Evolutionary conservation across 2,113 vertebrate species (phyloP).

Genomic region (Cygnus buccinator): DNA sequence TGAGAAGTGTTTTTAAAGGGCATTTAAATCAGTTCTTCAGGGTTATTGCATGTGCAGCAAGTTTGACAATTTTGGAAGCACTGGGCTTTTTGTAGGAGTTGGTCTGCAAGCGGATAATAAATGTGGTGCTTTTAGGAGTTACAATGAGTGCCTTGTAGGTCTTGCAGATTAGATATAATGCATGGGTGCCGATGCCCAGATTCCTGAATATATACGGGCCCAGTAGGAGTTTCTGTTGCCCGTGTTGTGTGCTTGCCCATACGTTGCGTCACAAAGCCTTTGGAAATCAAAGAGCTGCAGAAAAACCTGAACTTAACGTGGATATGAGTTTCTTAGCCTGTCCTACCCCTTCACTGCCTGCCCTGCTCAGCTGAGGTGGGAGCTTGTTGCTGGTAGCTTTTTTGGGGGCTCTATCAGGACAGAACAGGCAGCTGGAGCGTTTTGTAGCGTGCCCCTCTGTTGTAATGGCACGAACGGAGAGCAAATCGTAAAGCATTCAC

Average conservation of each 20-base stretch:
- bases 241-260: rapidly evolving
- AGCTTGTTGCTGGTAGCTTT: background rate
- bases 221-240: background rate
- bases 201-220: background rate
- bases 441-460: background rate
- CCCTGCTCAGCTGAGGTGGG: background rate
- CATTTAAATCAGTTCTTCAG: background rate
- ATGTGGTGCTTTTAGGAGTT: background rate
- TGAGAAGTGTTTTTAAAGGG: background rate
- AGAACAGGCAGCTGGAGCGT: background rate
- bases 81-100: background rate
- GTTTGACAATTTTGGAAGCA: background rate
- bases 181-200: background rate
- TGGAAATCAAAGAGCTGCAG: background rate
- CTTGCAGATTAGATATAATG: background rate
- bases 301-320: background rate
- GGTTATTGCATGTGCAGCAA: background rate
- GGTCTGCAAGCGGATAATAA: background rate
- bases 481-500: background rate
- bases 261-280: rapidly evolving
- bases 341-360: background rate
- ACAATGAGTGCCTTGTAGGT: background rate
- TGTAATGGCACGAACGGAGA: background rate
- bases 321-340: background rate
- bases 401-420: background rate